Percentiles rank a stretch among this genome's conserved stretches.
phyloP scores from a whole-genome alignment of 2,888 invertebrate species.

The Plebejus anna region DNA sequence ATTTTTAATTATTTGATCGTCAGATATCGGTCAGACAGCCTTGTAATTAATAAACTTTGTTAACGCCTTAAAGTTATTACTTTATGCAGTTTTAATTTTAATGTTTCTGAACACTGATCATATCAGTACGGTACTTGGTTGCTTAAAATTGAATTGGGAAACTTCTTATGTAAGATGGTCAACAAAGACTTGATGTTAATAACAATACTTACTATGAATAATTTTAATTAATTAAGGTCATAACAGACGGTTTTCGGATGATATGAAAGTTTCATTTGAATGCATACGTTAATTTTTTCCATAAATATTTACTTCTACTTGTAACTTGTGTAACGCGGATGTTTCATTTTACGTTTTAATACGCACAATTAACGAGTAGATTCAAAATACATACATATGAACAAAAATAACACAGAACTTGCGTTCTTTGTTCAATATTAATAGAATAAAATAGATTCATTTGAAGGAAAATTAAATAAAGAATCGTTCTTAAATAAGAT shows the following conservation, averaged over 20 bases:
- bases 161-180: conserved; percentile 7
- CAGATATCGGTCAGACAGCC: conserved; percentile 57
- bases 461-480: neutral
- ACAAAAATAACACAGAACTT: too few relatives aligned
- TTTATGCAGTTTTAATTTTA: conserved; percentile 57
- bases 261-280: too few relatives aligned
- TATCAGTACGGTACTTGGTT: neutral
- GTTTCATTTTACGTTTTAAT: too few relatives aligned
- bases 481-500: neutral
- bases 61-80: conserved; percentile 58
- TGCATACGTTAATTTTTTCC: too few relatives aligned
- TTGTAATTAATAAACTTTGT: conserved; percentile 66
- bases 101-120: conserved; percentile 6
- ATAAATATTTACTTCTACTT: too few relatives aligned
- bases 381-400: too few relatives aligned
- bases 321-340: too few relatives aligned
- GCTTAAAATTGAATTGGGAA: conserved; percentile 5
- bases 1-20: conserved; percentile 78
- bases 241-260: neutral
- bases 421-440: neutral
- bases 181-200: neutral
- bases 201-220: neutral
- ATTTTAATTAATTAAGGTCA: neutral
- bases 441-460: neutral
- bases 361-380: too few relatives aligned